A percentile compares a stretch with the other conserved stretches of the same genome.
phyloP scores from a whole-genome alignment of 2,113 vertebrate species.

The Poeciliopsis prolifica region DNA sequence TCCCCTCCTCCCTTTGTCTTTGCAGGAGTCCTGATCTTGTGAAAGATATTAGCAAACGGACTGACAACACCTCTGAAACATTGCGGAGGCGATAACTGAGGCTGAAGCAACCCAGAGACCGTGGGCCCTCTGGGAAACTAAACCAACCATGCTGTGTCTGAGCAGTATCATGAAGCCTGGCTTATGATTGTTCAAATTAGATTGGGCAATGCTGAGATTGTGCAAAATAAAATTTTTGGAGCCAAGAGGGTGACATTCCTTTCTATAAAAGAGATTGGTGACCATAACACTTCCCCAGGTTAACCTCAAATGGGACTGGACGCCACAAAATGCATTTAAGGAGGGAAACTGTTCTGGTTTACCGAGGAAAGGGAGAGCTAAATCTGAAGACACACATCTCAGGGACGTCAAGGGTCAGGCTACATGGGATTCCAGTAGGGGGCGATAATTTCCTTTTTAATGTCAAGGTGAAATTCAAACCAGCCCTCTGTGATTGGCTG shows the following conservation, averaged over 20 bases:
- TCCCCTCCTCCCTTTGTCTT: constrained; percentile 1
- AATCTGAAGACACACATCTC: not conserved
- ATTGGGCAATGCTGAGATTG: constrained; percentile 66
- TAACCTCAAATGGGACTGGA: constrained; percentile 50
- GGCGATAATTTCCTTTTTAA: constrained; percentile 50
- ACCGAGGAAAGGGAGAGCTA: not conserved
- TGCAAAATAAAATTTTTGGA: constrained; percentile 50
- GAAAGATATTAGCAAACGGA: constrained; percentile 62
- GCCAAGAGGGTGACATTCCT: constrained; percentile 63
- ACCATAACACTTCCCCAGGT: constrained; percentile 41
- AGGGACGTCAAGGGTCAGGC: not conserved
- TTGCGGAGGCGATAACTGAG: constrained; percentile 26
- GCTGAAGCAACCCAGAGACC: constrained; percentile 36
- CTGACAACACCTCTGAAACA: constrained; percentile 48
- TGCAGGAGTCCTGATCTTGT: constrained; percentile 52
- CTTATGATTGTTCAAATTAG: constrained; percentile 64
- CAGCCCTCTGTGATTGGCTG: constrained; percentile 39
- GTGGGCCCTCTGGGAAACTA: constrained; percentile 39
- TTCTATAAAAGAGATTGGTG: constrained; percentile 55
- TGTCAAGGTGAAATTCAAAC: constrained; percentile 61
- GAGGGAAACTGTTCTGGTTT: constrained; percentile 1
- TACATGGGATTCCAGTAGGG: constrained; percentile 50
- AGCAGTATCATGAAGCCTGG: constrained; percentile 57
- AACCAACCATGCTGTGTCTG: constrained; percentile 57
- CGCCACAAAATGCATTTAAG: constrained; percentile 21